Evolutionary conservation across 2,888 invertebrate genomes (phyloP).

Genomic region (Galerucella calmariensis): DNA sequence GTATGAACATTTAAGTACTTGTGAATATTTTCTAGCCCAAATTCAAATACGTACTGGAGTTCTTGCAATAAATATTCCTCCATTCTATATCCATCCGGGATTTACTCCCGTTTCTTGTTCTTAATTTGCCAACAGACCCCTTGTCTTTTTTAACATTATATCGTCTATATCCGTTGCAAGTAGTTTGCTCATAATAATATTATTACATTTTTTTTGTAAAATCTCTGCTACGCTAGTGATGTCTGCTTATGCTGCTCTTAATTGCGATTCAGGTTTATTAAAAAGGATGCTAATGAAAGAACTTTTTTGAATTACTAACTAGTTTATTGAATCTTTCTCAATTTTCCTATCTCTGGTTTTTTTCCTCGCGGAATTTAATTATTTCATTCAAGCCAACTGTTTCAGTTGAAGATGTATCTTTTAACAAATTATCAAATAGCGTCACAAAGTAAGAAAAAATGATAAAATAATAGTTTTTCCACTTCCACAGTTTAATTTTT

Average conservation of each 20-base stretch:
- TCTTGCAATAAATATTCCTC: slow-evolving; percentile 88
- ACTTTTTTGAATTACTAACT: slow-evolving; percentile 42
- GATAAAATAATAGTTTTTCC: too few species aligned
- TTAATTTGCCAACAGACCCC: slow-evolving; percentile 74
- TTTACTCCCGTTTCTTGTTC: slow-evolving; percentile 84
- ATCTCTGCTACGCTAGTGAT: neutral
- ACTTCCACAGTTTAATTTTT: too few species aligned
- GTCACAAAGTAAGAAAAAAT: neutral
- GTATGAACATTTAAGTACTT: too few species aligned
- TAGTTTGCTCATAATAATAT: neutral
- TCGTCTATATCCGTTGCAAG: slow-evolving; percentile 86
- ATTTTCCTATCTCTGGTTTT: slow-evolving; percentile 27
- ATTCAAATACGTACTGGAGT: slow-evolving; percentile 66
- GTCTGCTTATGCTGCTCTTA: slow-evolving; percentile 34
- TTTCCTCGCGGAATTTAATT: neutral
- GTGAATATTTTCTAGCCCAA: too few species aligned
- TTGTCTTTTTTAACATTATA: slow-evolving; percentile 78
- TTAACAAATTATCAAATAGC: neutral
- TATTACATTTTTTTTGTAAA: neutral
- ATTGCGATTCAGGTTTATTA: slow-evolving; percentile 46
- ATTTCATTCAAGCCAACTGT: neutral
- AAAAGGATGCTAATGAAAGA: slow-evolving; percentile 48
- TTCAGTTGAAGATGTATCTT: neutral
- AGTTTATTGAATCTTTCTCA: slow-evolving; percentile 36
- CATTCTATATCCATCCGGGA: slow-evolving; percentile 90